Percentiles rank a stretch among this genome's conserved stretches.
Evolutionary conservation across 2,113 vertebrate genomes (phyloP).

Genomic region (Rhadina sibilatrix): DNA sequence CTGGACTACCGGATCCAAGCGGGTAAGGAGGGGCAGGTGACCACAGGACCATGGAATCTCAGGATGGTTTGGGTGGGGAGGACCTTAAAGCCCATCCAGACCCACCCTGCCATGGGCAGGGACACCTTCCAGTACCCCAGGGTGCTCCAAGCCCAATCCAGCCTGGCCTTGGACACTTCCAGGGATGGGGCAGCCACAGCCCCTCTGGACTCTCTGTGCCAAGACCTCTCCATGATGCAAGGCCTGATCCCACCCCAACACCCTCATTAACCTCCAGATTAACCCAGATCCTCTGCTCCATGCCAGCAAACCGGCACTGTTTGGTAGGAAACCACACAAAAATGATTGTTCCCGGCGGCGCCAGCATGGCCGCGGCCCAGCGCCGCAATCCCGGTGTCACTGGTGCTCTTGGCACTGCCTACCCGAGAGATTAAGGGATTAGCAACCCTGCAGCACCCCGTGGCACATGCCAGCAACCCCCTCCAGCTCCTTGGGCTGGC

Average conservation of each 20-base stretch:
- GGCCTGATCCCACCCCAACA: background rate
- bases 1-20: fast-evolving
- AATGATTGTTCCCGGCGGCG: fast-evolving
- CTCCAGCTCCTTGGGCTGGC: fast-evolving
- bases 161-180: fast-evolving
- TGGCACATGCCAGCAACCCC: background rate
- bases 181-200: background rate
- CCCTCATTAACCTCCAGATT: background rate
- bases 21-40: background rate
- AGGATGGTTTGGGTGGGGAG: background rate
- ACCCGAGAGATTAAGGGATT: constrained; percentile 6
- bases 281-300: background rate
- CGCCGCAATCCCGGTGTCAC: background rate
- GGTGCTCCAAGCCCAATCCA: fast-evolving
- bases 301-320: fast-evolving
- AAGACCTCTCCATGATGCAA: fast-evolving
- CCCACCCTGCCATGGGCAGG: background rate
- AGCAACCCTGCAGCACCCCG: background rate
- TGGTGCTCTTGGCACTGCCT: background rate
- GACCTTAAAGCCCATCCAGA: background rate
- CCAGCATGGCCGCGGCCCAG: background rate
- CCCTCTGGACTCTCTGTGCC: background rate
- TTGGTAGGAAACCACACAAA: background rate
- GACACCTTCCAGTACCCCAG: background rate
- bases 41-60: background rate